Conservation (phyloP, 2,888 invertebrate species). For the Dioctria rufipes region DNA sequence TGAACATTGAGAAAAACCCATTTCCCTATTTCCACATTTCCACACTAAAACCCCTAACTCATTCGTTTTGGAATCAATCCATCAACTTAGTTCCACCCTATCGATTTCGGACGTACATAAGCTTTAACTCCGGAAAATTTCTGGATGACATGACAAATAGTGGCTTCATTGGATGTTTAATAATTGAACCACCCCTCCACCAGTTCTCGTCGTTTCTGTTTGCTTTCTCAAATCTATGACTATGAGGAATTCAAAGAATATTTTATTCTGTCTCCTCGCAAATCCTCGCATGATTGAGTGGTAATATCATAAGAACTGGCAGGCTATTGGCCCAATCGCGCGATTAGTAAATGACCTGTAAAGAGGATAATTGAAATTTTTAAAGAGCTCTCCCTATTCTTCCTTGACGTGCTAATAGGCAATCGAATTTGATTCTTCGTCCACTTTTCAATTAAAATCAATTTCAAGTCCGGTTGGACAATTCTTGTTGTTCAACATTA, state of each 20-base stretch:
- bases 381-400: conserved; percentile 2
- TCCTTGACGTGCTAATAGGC: not conserved
- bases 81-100: conserved; percentile 30
- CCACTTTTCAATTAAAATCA: too few species aligned
- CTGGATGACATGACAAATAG: conserved; percentile 42
- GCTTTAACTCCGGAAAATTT: conserved; percentile 11
- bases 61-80: conserved; percentile 1
- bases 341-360: conserved; percentile 32
- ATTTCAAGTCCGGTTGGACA: too few species aligned
- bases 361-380: conserved; percentile 24
- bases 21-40: too few species aligned
- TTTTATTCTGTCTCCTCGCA: conserved; percentile 13
- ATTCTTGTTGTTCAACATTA: too few species aligned
- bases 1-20: not conserved
- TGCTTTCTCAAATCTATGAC: not conserved
- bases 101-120: conserved; percentile 1
- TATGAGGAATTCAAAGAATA: not conserved
- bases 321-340: not conserved
- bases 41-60: not conserved
- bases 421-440: too few species aligned
- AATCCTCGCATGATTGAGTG: conserved; percentile 32
- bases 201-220: not conserved
- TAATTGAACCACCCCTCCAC: not conserved
- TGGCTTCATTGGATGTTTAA: conserved; percentile 12
- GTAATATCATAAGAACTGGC: conserved; percentile 16